Percentiles rank a stretch among this genome's conserved stretches.
Evolutionary conservation across 1,140 invertebrate genomes (phyloP).

Genomic region (Laupala kohalensis): DNA sequence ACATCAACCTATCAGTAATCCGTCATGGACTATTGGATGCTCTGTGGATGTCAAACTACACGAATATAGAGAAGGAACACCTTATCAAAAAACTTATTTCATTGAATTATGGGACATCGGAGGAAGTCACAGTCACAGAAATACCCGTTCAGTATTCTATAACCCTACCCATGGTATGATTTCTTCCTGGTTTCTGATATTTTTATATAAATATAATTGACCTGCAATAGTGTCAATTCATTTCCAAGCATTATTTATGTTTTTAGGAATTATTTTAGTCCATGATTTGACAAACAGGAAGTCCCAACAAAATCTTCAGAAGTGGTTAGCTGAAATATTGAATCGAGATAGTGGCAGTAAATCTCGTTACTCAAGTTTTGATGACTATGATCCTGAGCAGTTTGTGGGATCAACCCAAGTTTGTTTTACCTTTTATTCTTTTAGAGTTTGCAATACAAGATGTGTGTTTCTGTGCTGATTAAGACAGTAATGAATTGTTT

Average conservation of each 20-base stretch:
- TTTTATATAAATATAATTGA: not conserved
- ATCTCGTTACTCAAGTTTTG: constrained; percentile 27
- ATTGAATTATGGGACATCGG: constrained; percentile 94
- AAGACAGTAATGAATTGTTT: no score
- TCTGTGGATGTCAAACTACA: constrained; percentile 91
- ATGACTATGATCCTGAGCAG: constrained; percentile 81
- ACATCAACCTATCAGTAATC: constrained; percentile 66
- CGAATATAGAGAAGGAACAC: constrained; percentile 88
- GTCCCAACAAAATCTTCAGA: constrained; percentile 81
- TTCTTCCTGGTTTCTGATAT: not conserved
- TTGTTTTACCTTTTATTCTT: no score
- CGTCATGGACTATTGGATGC: constrained; percentile 90
- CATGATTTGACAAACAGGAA: constrained; percentile 94
- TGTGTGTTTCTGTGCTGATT: no score
- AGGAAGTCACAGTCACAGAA: constrained; percentile 81
- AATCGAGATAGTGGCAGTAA: constrained; percentile 51
- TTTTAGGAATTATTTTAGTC: constrained; percentile 77
- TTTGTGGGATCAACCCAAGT: constrained; percentile 69
- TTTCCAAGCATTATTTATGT: not conserved
- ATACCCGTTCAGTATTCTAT: constrained; percentile 86
- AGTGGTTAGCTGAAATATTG: constrained; percentile 85
- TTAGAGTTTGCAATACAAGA: no score
- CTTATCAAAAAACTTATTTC: constrained; percentile 80
- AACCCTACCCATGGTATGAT: constrained; percentile 73
- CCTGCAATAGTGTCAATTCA: not conserved